Conservation (phyloP, 2,797 vertebrate genomes). For the Pangasius macronema region DNA sequence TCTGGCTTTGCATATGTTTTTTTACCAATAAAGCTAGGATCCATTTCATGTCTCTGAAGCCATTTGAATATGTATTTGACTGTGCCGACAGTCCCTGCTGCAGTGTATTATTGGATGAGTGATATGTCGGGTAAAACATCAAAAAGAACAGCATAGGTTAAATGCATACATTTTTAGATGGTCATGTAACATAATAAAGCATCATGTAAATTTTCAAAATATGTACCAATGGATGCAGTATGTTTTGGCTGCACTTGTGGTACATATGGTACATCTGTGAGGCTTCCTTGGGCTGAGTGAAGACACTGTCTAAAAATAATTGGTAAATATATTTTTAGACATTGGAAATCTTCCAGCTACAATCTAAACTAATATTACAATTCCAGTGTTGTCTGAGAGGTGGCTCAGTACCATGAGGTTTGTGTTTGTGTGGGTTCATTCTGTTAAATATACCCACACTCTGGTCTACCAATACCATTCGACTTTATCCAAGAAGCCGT, state of each 20-base stretch:
- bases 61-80: slow-evolving; percentile 44
- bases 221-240: background rate
- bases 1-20: slow-evolving; percentile 47
- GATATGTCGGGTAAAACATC: background rate
- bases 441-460: slow-evolving; percentile 73
- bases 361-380: background rate
- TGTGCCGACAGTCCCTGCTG: background rate
- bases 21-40: slow-evolving; percentile 38
- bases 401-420: background rate
- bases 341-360: background rate
- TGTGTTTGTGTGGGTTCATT: slow-evolving; percentile 23
- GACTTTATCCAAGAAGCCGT: slow-evolving; percentile 45
- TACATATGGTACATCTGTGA: background rate
- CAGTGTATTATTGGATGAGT: background rate
- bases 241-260: too few relatives aligned
- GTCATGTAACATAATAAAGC: background rate
- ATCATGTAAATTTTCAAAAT: background rate
- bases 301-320: background rate
- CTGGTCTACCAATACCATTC: slow-evolving; percentile 54
- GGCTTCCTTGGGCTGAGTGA: background rate
- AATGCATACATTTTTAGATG: background rate
- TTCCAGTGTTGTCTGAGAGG: background rate
- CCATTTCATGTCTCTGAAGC: slow-evolving; percentile 42
- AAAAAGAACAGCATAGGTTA: background rate
- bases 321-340: background rate